Evolutionary conservation across 2,888 invertebrate species (phyloP), one percentile per base, ranked within the genome.

Genomic region (Catocala sponsa): DNA sequence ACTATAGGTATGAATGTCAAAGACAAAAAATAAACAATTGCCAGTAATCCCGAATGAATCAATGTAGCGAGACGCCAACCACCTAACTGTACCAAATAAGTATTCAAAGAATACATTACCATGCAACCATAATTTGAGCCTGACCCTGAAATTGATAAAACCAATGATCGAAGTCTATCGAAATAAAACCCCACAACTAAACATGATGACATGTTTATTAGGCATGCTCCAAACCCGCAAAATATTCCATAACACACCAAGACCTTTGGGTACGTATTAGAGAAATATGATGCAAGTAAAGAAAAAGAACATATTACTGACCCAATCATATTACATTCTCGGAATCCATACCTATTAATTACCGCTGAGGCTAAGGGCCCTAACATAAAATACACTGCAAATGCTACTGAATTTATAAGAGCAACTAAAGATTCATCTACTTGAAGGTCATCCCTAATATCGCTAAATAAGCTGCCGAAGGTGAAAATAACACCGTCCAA

Each of bases 181-280:
- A 92, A 92, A 77, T 92, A 91, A 80, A 91, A 92, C 13, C 92
- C 91, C 2, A 91, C 91, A 11, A 92, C 81, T 46, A 92, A 77
- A 32, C 74, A 72, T 32, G 87, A 78, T 11, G 89, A 71, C 85
- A 92, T 84, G 75, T 90, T 90, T 51, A 91, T 84, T n/a, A 91
- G 76, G 61, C 88, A 85, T 68, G 81, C 91, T 49, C 92, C 92
- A 57, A 90, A 74, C 10, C 92, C 92, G 55, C 85, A 69, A 42
- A 46, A 46, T 4, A 77, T 73, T 6, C 92, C 91, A 66, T 90
- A 91, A 79, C 89, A 90, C 59, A 89, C 15, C 63, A 85, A 83
- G 4, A 91, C 65, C 42, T 82, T 70, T 6, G 66, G 70, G 65
- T 82, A 89, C 66, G 76, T 86, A 5, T 76, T 79, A 6, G 83